Evolutionary conservation across 2,113 vertebrate genomes (phyloP).

Genomic region (Seriola dumerili): DNA sequence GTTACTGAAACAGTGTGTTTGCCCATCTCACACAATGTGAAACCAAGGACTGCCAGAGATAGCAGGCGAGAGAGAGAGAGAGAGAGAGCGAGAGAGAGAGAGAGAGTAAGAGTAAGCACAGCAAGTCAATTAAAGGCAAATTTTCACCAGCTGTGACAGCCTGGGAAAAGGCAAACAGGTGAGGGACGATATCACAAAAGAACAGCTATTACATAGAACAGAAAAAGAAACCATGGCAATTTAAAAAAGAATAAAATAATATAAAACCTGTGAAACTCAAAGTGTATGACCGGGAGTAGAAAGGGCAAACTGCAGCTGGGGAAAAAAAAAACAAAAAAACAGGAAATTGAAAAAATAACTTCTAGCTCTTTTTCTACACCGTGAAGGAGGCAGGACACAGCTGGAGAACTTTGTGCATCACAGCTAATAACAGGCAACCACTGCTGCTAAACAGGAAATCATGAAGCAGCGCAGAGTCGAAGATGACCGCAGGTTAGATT

Average conservation of each 20-base stretch:
- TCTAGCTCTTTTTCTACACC: neutral
- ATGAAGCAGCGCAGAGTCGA: slow-evolving; percentile 1
- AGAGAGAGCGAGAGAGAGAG: neutral
- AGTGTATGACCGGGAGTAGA: slow-evolving; percentile 4
- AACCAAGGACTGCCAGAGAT: slow-evolving; percentile 50
- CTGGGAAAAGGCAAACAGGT: slow-evolving; percentile 21
- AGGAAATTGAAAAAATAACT: neutral
- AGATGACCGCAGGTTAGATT: neutral
- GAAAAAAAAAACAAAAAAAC: neutral
- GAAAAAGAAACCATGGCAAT: neutral
- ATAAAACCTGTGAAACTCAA: neutral
- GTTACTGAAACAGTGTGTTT: slow-evolving; percentile 48
- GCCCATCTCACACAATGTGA: slow-evolving; percentile 45
- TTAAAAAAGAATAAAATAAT: slow-evolving; percentile 9
- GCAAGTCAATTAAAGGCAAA: slow-evolving; percentile 41
- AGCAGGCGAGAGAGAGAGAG: neutral
- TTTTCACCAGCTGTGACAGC: slow-evolving; percentile 40
- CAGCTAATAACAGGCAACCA: neutral
- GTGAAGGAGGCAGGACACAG: slow-evolving; percentile 17
- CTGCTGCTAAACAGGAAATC: slow-evolving; percentile 29
- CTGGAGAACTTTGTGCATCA: slow-evolving; percentile 13
- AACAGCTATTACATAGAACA: slow-evolving; percentile 7
- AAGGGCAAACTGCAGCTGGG: slow-evolving; percentile 3
- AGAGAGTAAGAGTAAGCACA: neutral
- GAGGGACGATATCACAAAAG: neutral